phyloP scores from a whole-genome alignment of 53 echinoderm and acorn worm species.

The Mesocentrotus franciscanus region DNA sequence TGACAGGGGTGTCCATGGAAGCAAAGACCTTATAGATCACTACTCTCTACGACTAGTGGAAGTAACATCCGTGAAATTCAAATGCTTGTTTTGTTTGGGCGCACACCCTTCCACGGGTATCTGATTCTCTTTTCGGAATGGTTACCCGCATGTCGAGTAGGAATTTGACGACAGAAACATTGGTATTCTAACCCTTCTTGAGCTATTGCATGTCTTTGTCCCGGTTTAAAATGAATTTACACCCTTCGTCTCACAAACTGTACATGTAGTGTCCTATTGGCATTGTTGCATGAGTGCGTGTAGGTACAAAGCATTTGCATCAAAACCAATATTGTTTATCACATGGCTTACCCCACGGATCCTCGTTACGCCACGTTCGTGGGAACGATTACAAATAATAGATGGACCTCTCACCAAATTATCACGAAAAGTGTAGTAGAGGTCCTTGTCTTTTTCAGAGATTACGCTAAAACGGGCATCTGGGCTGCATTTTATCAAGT shows the following conservation, averaged over 20 bases:
- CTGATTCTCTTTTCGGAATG: conserved; percentile 59
- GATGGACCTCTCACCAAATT: conserved; percentile 78
- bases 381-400: conserved; percentile 70
- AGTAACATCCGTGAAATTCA: conserved; percentile 75
- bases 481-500: conserved; percentile 66
- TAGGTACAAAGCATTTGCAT: conserved; percentile 79
- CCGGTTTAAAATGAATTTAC: conserved; percentile 51
- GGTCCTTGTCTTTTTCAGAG: conserved; percentile 63
- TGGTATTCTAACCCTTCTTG: conserved; percentile 38
- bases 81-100: conserved; percentile 65
- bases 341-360: conserved; percentile 71
- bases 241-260: conserved; percentile 61
- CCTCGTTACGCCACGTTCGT: conserved; percentile 62
- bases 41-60: neutral
- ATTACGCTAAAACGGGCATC: conserved; percentile 60
- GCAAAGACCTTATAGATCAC: too few relatives aligned
- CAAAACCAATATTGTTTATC: conserved; percentile 70
- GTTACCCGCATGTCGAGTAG: conserved; percentile 61
- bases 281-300: conserved; percentile 78
- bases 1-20: conserved; percentile 67
- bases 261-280: conserved; percentile 71
- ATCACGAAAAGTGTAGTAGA: conserved; percentile 60
- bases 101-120: conserved; percentile 74
- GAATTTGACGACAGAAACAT: neutral
- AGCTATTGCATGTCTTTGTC: conserved; percentile 1